These are phyloP conservation scores for Eriocheir sinensis DNA, from an alignment of 1,140 invertebrate species.

Conservation along the genomic window DNA sequence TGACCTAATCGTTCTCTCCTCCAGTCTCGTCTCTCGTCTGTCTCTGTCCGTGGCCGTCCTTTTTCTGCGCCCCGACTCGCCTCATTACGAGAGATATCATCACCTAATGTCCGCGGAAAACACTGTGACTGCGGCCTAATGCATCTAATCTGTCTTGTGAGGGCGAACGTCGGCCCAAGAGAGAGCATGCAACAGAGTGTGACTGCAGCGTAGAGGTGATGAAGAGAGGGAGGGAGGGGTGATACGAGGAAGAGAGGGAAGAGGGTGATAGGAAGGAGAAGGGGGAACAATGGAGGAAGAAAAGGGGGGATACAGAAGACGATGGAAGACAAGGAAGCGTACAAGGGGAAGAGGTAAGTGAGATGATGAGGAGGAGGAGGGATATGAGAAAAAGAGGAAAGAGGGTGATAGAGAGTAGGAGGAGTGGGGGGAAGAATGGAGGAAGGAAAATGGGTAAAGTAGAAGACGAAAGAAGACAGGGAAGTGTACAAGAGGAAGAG, in stretches of 20 bases:
- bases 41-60: neutral
- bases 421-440: neutral
- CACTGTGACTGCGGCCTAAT: neutral
- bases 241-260: too few species aligned
- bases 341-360: too few species aligned
- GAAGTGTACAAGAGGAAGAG: neutral
- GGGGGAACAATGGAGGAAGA: too few species aligned
- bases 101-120: neutral
- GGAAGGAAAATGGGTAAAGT: neutral
- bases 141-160: neutral
- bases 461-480: neutral
- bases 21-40: neutral
- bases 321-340: too few species aligned
- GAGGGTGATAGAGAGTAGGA: neutral
- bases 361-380: too few species aligned
- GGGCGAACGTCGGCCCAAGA: neutral
- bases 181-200: neutral
- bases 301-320: too few species aligned
- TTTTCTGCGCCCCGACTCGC: neutral
- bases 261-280: too few species aligned
- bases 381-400: neutral
- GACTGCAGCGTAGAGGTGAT: neutral
- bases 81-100: slow-evolving; percentile 6
- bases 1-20: neutral
- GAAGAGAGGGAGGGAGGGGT: neutral